Percentiles rank a stretch among this genome's conserved stretches.
Conservation (phyloP, 2,888 invertebrate species). For the Pyrochroa serraticornis region DNA sequence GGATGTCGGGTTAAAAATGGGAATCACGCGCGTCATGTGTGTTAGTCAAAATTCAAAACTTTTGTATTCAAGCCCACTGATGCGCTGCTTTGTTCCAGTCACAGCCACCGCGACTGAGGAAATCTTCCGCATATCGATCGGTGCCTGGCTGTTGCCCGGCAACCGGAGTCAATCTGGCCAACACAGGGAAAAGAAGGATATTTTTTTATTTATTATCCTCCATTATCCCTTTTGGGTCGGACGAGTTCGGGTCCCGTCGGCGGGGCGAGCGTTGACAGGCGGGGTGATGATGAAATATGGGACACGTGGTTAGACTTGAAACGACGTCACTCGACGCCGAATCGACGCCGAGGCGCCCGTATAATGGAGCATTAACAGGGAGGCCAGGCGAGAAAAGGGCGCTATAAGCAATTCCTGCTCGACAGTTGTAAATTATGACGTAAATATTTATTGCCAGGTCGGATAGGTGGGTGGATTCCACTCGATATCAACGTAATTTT, state of each 20-base stretch:
- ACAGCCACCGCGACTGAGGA: constrained; percentile 49
- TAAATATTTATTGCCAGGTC: constrained; percentile 44
- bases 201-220: constrained; percentile 60
- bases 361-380: constrained; percentile 54
- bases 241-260: constrained; percentile 46
- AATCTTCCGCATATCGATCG: constrained; percentile 62
- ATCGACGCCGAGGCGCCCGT: constrained; percentile 58
- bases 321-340: constrained; percentile 69
- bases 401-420: constrained; percentile 44
- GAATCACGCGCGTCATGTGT: neutral
- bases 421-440: constrained; percentile 47
- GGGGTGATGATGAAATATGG: constrained; percentile 74
- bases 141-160: constrained; percentile 62
- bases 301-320: constrained; percentile 76
- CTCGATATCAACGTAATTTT: no score
- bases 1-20: no score
- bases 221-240: constrained; percentile 55
- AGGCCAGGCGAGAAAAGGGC: constrained; percentile 49
- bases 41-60: constrained; percentile 32
- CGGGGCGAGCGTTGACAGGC: constrained; percentile 49
- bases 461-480: constrained; percentile 5
- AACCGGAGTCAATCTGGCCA: constrained; percentile 65
- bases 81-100: constrained; percentile 42
- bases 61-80: constrained; percentile 36
- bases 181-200: constrained; percentile 57